A percentile compares a stretch with the other conserved stretches of the same genome.
phyloP scores from a whole-genome alignment of 1,140 invertebrate species.

The Sycophaga agraensis region DNA sequence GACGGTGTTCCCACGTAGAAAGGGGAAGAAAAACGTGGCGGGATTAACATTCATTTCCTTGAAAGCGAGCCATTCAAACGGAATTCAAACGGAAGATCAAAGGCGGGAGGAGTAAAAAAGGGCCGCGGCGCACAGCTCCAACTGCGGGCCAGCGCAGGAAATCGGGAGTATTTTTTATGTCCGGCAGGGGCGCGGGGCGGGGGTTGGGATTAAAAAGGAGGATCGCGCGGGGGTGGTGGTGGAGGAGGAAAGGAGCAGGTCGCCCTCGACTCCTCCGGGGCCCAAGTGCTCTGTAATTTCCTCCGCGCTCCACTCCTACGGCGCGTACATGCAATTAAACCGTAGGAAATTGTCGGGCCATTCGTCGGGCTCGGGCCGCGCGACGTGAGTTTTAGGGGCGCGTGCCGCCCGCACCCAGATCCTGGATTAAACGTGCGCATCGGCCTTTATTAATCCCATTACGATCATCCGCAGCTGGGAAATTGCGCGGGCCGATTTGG shows the following conservation, averaged over 20 bases:
- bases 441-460: conserved; percentile 48
- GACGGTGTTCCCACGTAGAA: no score
- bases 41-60: conserved; percentile 27
- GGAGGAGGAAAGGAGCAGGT: no score
- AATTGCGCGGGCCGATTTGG: background rate
- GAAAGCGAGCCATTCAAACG: conserved; percentile 24
- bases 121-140: no score
- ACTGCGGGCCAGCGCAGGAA: background rate
- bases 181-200: background rate
- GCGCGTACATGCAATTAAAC: conserved; percentile 30
- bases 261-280: no score
- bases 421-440: conserved; percentile 38
- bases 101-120: conserved; percentile 2
- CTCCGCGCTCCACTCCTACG: background rate
- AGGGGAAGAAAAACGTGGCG: background rate
- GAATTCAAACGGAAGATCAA: conserved; percentile 22
- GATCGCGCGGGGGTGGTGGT: no score
- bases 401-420: conserved; percentile 16
- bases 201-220: no score
- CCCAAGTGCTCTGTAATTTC: conserved; percentile 18
- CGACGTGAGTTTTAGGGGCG: conserved; percentile 13
- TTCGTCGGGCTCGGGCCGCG: conserved; percentile 2
- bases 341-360: conserved; percentile 24
- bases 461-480: conserved; percentile 27
- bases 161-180: conserved; percentile 13